Percentiles rank a stretch among this genome's conserved stretches.
Conservation (phyloP, 1,140 invertebrate genomes). For the Mactra quadrangularis region DNA sequence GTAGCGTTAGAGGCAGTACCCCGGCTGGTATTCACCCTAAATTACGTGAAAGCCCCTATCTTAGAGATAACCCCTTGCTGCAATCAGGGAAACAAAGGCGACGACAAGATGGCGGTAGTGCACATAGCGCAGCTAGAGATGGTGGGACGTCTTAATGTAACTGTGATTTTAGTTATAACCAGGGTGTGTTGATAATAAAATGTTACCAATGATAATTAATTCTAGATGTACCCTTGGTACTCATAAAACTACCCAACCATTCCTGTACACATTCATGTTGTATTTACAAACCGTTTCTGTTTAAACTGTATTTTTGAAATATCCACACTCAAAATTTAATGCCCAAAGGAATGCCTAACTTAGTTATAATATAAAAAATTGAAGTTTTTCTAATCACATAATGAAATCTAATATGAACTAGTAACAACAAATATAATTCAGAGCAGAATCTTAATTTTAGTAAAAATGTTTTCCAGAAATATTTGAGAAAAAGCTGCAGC, state of each 20-base stretch:
- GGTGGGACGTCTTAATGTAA: conserved; percentile 10
- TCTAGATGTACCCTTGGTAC: not conserved
- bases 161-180: conserved; percentile 31
- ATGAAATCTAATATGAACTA: too few relatives aligned
- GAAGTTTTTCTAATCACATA: too few relatives aligned
- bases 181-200: not conserved
- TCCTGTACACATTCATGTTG: not conserved
- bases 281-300: not conserved
- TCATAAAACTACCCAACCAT: not conserved
- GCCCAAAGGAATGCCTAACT: too few relatives aligned
- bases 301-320: not conserved
- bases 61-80: conserved; percentile 34
- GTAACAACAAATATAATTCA: too few relatives aligned
- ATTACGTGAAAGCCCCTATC: conserved; percentile 35
- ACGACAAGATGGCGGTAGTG: conserved; percentile 17
- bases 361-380: too few relatives aligned
- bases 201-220: not conserved
- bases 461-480: too few relatives aligned
- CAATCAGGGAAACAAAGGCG: conserved; percentile 50
- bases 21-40: conserved; percentile 35
- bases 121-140: not conserved
- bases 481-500: too few relatives aligned
- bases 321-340: not conserved
- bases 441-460: too few relatives aligned
- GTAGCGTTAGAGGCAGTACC: not conserved